A percentile compares a stretch with the other conserved stretches of the same genome.
Evolutionary conservation across 35 echinoderm and acorn worm species (phyloP).

Genomic region (Holothuria glaberrima): DNA sequence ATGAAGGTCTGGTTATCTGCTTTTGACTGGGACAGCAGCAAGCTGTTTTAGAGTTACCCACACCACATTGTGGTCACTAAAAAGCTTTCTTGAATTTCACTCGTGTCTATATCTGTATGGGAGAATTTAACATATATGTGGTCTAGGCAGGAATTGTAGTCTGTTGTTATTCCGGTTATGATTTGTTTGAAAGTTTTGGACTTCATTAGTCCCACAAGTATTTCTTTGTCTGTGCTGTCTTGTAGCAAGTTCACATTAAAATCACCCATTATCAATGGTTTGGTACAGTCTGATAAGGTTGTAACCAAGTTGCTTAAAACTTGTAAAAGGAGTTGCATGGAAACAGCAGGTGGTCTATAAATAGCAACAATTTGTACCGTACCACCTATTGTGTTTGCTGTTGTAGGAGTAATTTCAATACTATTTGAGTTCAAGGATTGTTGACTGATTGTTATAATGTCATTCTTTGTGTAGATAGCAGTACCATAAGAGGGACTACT

Average conservation of each 20-base stretch:
- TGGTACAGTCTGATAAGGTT: not conserved
- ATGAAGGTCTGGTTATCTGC: no score
- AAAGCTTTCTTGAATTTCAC: conserved; percentile 30
- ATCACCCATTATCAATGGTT: conserved; percentile 8
- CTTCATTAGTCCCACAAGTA: not conserved
- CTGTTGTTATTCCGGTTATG: conserved; percentile 9
- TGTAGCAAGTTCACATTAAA: not conserved
- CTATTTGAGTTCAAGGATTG: not conserved
- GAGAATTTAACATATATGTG: conserved; percentile 37
- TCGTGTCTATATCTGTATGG: not conserved
- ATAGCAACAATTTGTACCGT: not conserved
- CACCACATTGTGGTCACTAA: conserved; percentile 25
- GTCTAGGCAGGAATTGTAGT: conserved; percentile 34
- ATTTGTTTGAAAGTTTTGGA: conserved; percentile 1
- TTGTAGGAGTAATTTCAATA: conserved; percentile 6
- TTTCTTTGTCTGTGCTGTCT: not conserved
- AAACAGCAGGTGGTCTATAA: not conserved
- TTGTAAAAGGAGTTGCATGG: not conserved
- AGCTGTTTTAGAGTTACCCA: conserved; percentile 23
- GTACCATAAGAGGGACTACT: not conserved
- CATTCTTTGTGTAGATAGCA: not conserved
- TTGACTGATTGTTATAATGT: not conserved
- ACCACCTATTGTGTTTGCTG: not conserved
- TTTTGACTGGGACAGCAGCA: no score
- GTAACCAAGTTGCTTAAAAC: not conserved